Evolutionary conservation across 1,140 invertebrate genomes (phyloP), one percentile per base, ranked within the genome.

Genomic region (Phymastichus coffea): DNA sequence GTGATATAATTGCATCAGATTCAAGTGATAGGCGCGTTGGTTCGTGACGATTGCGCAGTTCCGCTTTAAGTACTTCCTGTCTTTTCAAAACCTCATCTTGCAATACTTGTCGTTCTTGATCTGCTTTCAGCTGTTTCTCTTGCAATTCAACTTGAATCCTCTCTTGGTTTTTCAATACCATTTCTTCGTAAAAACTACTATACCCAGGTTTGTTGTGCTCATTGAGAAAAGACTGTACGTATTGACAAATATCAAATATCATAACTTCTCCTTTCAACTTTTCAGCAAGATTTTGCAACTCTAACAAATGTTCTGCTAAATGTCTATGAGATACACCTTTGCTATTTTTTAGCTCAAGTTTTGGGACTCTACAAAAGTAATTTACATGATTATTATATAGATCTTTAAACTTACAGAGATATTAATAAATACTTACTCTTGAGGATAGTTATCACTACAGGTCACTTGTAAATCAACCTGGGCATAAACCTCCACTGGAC

Each of bases 141-240:
- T 88, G 77, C 44, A 82, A 67, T 54, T 85, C 81, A 64, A 79
- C 81, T 67, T 87, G 75, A 53, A 88, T 80, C 62, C 85, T 79
- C 70, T 85, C 83, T 60, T 83, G 75, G 59, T 87, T 83, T 54
- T 85, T 84, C 12, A 79, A 81, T 4, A 91, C 72, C 91, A 94
- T 93, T 75, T 93, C 87, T 61, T 93, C 91, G 72, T 92, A 92
- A 75, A 92, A 92, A 37, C 90, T 92, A 54, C 85, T 82, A 60
- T 82, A 84, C 1, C 84, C 83, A 17, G 90, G 88, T 70, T 87
- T 88, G 69, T 92, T 92, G 69, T 91, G 80, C 17, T 83, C 68
- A 63, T 87, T 83, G 2, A 94, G 78, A 73, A 87, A 92, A 77
- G 85, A 80, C 71, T 87, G 80, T 2, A 90, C 84, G 67, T 86